These are phyloP conservation scores for Athrips mouffetella DNA, from an alignment of 2,888 invertebrate genomes.

Conservation along the genomic window DNA sequence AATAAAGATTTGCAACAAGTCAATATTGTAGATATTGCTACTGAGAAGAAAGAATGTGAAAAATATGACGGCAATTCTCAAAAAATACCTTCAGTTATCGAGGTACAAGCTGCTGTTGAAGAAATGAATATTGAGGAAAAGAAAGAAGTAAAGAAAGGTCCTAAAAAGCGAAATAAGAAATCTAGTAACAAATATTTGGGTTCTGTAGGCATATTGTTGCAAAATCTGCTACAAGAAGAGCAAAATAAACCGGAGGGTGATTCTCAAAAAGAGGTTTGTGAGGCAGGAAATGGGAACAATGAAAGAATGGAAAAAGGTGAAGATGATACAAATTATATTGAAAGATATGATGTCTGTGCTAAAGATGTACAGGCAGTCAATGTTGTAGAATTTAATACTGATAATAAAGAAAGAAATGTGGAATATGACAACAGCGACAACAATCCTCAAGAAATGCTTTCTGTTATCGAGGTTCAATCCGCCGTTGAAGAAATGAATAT, in stretches of 20 bases:
- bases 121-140: conserved; percentile 25
- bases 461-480: conserved; percentile 60
- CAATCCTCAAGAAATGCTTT: conserved; percentile 64
- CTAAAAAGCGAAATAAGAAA: no score
- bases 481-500: conserved; percentile 35
- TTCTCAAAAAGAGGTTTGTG: no score
- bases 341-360: conserved; percentile 38
- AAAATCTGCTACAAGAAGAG: no score
- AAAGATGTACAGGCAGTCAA: conserved; percentile 37
- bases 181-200: no score
- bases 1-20: conserved; percentile 35
- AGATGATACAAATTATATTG: conserved; percentile 69
- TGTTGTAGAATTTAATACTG: conserved; percentile 45
- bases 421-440: conserved; percentile 61
- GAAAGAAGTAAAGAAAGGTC: conserved; percentile 26
- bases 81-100: conserved; percentile 63
- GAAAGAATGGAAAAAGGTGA: no score
- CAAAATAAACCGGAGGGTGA: no score
- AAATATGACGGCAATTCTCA: conserved; percentile 64
- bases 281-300: no score
- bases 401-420: conserved; percentile 67
- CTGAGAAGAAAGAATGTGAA: conserved; percentile 42
- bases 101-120: conserved; percentile 49
- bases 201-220: no score
- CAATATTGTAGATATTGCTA: conserved; percentile 38